phyloP scores from a whole-genome alignment of 2,797 vertebrate genomes.

The Notoglanidium macrostoma region DNA sequence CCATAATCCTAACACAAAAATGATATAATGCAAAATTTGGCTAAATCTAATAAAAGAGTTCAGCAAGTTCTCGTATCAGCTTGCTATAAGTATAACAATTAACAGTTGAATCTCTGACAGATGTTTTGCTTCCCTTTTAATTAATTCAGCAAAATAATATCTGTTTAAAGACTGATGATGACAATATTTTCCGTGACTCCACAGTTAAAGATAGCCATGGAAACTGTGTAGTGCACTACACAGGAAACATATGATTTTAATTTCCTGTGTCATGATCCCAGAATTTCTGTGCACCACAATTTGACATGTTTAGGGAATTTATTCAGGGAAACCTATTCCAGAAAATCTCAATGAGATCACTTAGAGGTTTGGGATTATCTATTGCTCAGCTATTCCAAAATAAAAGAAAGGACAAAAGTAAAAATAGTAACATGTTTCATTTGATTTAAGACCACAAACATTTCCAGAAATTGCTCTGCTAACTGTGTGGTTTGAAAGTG shows the following conservation, averaged over 20 bases:
- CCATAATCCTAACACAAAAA: neutral
- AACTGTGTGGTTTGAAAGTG: neutral
- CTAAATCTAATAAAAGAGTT: neutral
- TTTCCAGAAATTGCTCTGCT: neutral
- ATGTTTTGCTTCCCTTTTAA: neutral
- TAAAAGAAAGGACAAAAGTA: neutral
- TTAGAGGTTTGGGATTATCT: neutral
- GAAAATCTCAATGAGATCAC: neutral
- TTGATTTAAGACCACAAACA: neutral
- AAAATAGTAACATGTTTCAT: neutral
- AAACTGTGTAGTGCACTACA: conserved; percentile 1
- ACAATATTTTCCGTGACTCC: neutral
- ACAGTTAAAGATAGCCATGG: conserved; percentile 7
- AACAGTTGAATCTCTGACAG: neutral
- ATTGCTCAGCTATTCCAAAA: neutral
- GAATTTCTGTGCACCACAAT: conserved; percentile 5
- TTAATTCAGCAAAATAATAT: conserved; percentile 5
- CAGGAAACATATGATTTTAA: neutral
- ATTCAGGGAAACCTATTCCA: neutral
- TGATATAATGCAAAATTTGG: neutral
- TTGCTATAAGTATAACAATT: neutral
- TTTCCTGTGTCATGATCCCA: conserved; percentile 19
- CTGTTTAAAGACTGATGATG: conserved; percentile 8
- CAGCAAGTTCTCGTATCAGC: neutral
- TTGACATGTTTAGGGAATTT: neutral